These are phyloP conservation scores for Lycodopsis pacificus DNA, from an alignment of 2,797 vertebrate species.

Conservation along the genomic window DNA sequence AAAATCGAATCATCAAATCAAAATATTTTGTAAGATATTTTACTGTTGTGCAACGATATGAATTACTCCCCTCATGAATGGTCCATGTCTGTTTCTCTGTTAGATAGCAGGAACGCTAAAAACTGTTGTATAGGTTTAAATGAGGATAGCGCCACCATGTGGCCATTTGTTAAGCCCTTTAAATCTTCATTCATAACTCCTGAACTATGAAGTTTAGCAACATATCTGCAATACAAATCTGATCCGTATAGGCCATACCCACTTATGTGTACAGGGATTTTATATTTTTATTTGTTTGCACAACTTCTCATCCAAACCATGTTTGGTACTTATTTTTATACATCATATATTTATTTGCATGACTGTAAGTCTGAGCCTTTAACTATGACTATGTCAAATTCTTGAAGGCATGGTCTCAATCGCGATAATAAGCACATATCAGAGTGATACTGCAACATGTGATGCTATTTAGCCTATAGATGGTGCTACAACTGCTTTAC, in stretches of 20 bases:
- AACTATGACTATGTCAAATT: not conserved
- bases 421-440: not conserved
- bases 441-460: not conserved
- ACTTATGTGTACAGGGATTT: not conserved
- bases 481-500: not conserved
- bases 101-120: not conserved
- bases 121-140: not conserved
- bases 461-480: not conserved
- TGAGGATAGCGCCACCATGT: constrained; percentile 42
- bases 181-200: not conserved
- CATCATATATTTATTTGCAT: too few species aligned
- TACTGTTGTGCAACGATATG: not conserved
- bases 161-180: constrained; percentile 20
- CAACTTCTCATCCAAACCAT: not conserved
- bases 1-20: not conserved
- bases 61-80: not conserved
- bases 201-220: not conserved
- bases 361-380: not conserved
- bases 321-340: not conserved
- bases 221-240: not conserved
- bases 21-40: not conserved
- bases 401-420: not conserved
- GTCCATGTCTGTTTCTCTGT: not conserved
- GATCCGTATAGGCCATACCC: not conserved
- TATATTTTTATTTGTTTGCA: not conserved